Conservation (phyloP, 2,113 vertebrate species). For the Cranoglanis bouderius region DNA sequence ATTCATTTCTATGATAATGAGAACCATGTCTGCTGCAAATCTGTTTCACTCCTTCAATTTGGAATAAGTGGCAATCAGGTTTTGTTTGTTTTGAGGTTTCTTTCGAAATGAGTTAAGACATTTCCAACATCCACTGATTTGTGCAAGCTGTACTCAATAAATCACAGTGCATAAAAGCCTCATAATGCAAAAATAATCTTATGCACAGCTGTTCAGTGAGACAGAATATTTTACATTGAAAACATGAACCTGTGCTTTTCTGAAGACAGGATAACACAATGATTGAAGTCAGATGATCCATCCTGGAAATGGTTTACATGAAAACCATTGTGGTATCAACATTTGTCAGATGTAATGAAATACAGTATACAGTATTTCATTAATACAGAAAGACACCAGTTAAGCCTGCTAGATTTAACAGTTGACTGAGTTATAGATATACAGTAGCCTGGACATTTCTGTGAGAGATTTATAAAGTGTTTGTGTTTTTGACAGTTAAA, state of each 20-base stretch:
- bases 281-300: background rate
- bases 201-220: slow-evolving; percentile 16
- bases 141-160: slow-evolving; percentile 59
- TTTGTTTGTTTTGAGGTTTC: slow-evolving; percentile 69
- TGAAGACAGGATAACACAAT: background rate
- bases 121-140: slow-evolving; percentile 59
- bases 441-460: background rate
- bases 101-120: slow-evolving; percentile 69
- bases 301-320: background rate
- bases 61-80: slow-evolving; percentile 74
- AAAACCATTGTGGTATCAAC: background rate
- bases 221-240: background rate
- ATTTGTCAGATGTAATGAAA: background rate
- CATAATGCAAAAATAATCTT: slow-evolving; percentile 35
- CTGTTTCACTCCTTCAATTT: slow-evolving; percentile 70
- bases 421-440: background rate
- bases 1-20: slow-evolving; percentile 83
- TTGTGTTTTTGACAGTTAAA: background rate
- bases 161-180: slow-evolving; percentile 58
- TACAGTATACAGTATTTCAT: no score
- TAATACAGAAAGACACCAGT: no score
- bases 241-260: background rate
- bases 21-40: slow-evolving; percentile 69
- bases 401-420: background rate
- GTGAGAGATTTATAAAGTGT: background rate